Evolutionary conservation across 2,888 invertebrate genomes (phyloP).

Genomic region (Ashinkailepas kermadecensis): DNA sequence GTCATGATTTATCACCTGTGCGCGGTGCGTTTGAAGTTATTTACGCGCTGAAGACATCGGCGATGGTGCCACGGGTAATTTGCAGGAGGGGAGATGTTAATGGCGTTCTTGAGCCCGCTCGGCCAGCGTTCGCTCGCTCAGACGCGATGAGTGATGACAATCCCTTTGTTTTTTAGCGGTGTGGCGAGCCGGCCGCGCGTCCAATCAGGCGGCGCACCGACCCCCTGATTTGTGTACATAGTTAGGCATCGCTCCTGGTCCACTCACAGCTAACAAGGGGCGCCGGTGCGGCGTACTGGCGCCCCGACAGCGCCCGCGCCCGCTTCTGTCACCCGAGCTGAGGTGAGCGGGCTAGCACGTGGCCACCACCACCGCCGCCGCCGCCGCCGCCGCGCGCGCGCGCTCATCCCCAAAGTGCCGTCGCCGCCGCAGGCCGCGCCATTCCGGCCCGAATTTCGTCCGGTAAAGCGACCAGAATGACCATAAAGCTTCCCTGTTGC

Average conservation of each 20-base stretch:
- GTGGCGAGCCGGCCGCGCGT: background rate
- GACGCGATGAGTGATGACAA: constrained; percentile 18
- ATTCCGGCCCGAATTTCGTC: background rate
- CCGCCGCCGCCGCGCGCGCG: constrained; percentile 22
- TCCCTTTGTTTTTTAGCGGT: constrained; percentile 14
- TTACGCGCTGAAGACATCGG: constrained; percentile 11
- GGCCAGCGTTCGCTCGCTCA: background rate
- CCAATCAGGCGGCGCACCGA: background rate
- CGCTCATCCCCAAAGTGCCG: constrained; percentile 24
- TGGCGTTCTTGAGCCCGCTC: background rate
- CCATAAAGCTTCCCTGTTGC: constrained; percentile 12
- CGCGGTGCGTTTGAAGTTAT: constrained; percentile 19
- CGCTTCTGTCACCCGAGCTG: background rate
- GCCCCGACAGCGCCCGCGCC: constrained; percentile 1
- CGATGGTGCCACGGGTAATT: background rate
- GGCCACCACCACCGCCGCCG: background rate
- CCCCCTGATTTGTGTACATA: background rate
- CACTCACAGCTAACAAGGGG: background rate
- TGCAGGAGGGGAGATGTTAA: constrained; percentile 19
- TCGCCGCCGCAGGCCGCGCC: background rate
- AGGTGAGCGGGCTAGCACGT: too few species aligned
- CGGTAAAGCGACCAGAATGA: background rate
- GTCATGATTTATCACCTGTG: background rate
- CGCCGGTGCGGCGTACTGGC: background rate
- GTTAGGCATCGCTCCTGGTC: background rate